phyloP scores from a whole-genome alignment of 2,113 vertebrate genomes.

The Verasper variegatus region DNA sequence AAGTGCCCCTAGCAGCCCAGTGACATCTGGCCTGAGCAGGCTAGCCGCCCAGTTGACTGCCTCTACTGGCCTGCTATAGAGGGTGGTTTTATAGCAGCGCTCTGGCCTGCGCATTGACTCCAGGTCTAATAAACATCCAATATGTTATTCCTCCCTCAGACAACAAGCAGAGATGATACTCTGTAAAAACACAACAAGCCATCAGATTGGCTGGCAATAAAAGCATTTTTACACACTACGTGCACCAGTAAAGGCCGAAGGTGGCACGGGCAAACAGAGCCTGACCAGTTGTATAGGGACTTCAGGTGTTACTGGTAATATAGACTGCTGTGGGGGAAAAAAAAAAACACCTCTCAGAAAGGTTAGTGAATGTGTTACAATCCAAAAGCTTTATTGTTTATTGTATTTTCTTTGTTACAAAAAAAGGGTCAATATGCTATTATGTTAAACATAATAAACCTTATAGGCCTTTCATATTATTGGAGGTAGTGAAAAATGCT shows the following conservation, averaged over 20 bases:
- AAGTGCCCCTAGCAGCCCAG: slow-evolving; percentile 58
- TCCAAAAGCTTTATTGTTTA: slow-evolving; percentile 29
- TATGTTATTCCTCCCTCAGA: slow-evolving; percentile 73
- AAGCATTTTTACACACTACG: slow-evolving; percentile 75
- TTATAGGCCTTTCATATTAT: slow-evolving; percentile 48
- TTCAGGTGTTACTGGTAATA: slow-evolving; percentile 18
- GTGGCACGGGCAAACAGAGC: slow-evolving; percentile 18
- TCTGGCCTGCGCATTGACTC: slow-evolving; percentile 75
- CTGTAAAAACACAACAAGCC: slow-evolving; percentile 76
- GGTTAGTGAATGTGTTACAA: slow-evolving; percentile 8
- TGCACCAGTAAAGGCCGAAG: slow-evolving; percentile 59
- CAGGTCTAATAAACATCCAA: slow-evolving; percentile 79
- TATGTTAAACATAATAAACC: slow-evolving; percentile 62
- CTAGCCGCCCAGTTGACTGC: slow-evolving; percentile 66
- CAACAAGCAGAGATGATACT: slow-evolving; percentile 69
- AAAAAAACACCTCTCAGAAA: slow-evolving; percentile 20
- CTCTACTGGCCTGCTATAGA: slow-evolving; percentile 65
- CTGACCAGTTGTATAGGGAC: slow-evolving; percentile 30
- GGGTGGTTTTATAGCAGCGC: slow-evolving; percentile 72
- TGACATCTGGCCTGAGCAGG: slow-evolving; percentile 76
- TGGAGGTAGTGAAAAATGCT: slow-evolving; percentile 46
- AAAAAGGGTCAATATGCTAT: slow-evolving; percentile 68
- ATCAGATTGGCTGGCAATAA: slow-evolving; percentile 69
- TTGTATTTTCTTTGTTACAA: slow-evolving; percentile 50
- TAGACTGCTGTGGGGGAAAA: slow-evolving; percentile 8